Base-by-base conservation (phyloP, 2,888 invertebrate genomes). In the Parnassius smintheus region DNA sequence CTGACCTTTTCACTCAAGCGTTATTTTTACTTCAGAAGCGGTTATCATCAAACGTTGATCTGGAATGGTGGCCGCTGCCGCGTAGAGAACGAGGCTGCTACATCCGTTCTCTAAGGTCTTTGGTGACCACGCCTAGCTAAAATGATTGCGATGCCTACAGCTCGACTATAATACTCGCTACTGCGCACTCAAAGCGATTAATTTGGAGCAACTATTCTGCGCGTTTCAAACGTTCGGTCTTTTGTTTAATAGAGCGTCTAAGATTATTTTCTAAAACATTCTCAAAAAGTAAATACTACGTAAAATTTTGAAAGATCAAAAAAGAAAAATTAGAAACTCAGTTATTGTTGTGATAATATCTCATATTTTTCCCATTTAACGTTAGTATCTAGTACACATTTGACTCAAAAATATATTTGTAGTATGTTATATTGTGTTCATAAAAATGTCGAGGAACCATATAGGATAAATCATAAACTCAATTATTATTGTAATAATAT, bases 1-100 rank as follows among this genome's bases (percentile, higher is more conserved):
- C 74, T 88, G 90, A 90, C 91, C 90, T 91, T 91, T 91, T 89
- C 88, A 85, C 86, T 90, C 87, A 83, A 77, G 70, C 74, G 73
- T 66, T 76, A 75, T 78, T 54, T 50, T 81, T 76, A 79, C 79
- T 82, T 85, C 81, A 78, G 83, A 82, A 79, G 78, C 78, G 77
- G 80, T 87, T 88, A 88, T 88, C 87, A 82, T 85, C 83, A 81
- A 81, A 81, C 79, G 78, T 78, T 72, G 84, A 87, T 86, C 86
- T 83, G 85, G 78, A 82, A 80, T 78, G 70, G 74, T 73, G 73
- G 76, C 75, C 75, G 75, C 75, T 72, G 76, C 74, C 72, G 76
- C 74, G 71, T 71, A 66, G 68, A 72, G 76, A 80, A 75, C 86
- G 86, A 87, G 88, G 87, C 86, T 86, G 83, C 83, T 77, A 86